phyloP scores from a whole-genome alignment of 2,113 vertebrate species.

The Nyctereutes procyonoides region DNA sequence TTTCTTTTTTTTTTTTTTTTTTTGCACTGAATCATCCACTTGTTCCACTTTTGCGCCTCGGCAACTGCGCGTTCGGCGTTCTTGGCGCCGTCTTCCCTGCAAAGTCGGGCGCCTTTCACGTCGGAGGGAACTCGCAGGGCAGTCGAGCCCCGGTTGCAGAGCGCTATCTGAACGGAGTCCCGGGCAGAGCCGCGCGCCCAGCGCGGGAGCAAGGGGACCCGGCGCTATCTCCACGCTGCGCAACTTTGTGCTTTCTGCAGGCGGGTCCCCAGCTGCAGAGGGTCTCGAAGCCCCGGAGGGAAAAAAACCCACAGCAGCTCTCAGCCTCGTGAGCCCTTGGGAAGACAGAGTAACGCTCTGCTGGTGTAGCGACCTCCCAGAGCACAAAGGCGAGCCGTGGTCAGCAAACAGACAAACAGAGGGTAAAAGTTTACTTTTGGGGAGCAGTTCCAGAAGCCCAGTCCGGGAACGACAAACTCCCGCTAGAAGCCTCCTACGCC shows the following conservation, averaged over 20 bases:
- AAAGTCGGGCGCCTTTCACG: background rate
- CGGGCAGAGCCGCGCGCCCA: background rate
- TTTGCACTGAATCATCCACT: background rate
- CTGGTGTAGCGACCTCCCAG: background rate
- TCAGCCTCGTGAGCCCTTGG: background rate
- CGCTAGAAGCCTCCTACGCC: background rate
- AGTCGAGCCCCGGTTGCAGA: background rate
- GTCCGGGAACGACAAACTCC: background rate
- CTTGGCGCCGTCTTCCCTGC: background rate
- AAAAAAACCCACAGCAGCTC: background rate
- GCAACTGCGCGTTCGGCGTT: background rate
- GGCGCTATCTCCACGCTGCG: background rate
- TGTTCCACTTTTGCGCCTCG: background rate
- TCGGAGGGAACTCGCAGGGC: background rate
- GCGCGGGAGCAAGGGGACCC: background rate
- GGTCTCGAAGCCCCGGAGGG: fast-evolving
- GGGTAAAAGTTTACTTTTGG: constrained; percentile 71
- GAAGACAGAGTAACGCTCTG: background rate
- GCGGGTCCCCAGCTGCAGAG: background rate
- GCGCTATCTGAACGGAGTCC: background rate
- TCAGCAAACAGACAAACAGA: background rate
- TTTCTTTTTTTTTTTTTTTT: background rate
- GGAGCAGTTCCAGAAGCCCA: background rate
- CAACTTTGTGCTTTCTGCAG: background rate
- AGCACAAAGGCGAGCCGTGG: background rate